Evolutionary conservation across 2,113 vertebrate genomes (phyloP).

Genomic region (Cebus imitator): DNA sequence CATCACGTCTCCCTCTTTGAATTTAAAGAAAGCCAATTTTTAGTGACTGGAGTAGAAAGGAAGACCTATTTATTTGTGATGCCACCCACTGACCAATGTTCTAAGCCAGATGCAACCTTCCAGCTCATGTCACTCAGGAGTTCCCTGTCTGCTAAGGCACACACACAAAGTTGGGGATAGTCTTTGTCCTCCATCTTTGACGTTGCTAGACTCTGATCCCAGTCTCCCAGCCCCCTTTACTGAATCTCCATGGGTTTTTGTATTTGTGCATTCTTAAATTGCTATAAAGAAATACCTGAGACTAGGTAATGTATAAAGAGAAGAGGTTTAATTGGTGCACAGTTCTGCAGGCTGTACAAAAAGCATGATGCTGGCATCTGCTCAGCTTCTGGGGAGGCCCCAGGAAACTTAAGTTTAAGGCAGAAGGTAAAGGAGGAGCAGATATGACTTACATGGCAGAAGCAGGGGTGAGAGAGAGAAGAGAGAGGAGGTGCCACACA

Average conservation of each 20-base stretch:
- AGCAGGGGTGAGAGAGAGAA: too few relatives aligned
- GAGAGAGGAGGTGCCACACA: too few relatives aligned
- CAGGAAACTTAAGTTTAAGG: too few relatives aligned
- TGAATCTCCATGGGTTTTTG: background rate
- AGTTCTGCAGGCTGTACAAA: too few relatives aligned
- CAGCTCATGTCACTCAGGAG: background rate
- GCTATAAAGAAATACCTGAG: too few relatives aligned
- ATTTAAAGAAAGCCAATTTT: constrained; percentile 57
- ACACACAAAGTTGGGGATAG: background rate
- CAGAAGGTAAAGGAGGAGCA: too few relatives aligned
- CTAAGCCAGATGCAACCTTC: background rate
- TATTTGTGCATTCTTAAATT: too few relatives aligned
- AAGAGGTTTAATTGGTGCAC: too few relatives aligned
- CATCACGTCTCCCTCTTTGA: constrained; percentile 56
- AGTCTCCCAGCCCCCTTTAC: background rate
- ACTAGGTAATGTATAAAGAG: too few relatives aligned
- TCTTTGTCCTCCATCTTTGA: background rate
- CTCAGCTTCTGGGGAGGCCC: too few relatives aligned
- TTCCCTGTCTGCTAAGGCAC: background rate
- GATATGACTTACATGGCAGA: too few relatives aligned
- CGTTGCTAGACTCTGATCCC: background rate
- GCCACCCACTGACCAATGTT: background rate
- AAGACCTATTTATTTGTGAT: background rate
- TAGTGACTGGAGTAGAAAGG: background rate
- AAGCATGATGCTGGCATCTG: too few relatives aligned